Evolutionary conservation across 2,888 invertebrate genomes (phyloP), one percentile per base, ranked within the genome.

Genomic region (Thecophora atra): DNA sequence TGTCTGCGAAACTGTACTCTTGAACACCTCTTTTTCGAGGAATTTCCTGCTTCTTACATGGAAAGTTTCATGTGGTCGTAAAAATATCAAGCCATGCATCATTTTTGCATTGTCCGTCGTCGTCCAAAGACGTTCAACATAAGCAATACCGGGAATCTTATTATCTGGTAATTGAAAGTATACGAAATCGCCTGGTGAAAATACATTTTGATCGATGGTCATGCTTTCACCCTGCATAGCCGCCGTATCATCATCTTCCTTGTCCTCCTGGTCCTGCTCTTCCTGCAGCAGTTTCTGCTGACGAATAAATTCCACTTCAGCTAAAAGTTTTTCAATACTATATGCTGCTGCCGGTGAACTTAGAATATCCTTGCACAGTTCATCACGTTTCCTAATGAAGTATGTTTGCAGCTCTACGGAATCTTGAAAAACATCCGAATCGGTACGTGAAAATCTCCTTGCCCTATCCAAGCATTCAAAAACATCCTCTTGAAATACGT

Each of bases 361-460:
- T 5, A 99, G 88, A 0, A 94, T 88, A 78, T 91, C 91, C 75
- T 92, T 91, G 82, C 98, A 98, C 1, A 94, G 86, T 77, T 91
- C 79, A 80, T 91, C 91, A 0, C 94, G 88, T 75, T 92, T 92
- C 28, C 90, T 91, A 58, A 99, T 93, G 86, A 96, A 99, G 87
- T 92, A 96, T 15, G 92, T 90, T 85, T 99, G 98, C 67, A 99
- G 89, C 81, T 98, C 97, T 42, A 97, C 91, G 0, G 98, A 93
- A 86, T 99, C 99, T 83, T 98, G 97, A 87, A 98, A 99, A 62
- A 96, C 91, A 83, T 96, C 96, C 3, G 98, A 98, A 87, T 98
- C 98, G 0, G 95, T 94, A 17, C 97, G 91, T 0, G 97, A 94
- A 0, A 97, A 88, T 73, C 92, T 91, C 3, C 99, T 91, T 0